Evolutionary conservation across 2,113 vertebrate genomes (phyloP).

Genomic region (Odocoileus virginianus): DNA sequence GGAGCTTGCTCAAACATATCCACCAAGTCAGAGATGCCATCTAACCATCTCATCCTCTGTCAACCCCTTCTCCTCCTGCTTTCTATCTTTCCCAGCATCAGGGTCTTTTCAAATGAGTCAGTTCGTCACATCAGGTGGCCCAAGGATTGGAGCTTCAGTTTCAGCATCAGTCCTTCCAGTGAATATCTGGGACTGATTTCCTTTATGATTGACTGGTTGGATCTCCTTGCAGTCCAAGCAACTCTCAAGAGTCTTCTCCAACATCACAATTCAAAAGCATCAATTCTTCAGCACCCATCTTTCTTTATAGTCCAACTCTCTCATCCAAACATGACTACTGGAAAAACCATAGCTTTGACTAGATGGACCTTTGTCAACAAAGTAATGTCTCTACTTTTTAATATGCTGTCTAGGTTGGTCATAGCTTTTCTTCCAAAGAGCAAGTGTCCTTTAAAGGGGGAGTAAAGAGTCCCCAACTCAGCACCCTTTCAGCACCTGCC

Average conservation of each 20-base stretch:
- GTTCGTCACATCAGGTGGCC: not conserved
- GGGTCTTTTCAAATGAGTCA: not conserved
- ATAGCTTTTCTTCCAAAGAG: no score
- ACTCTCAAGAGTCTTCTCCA: not conserved
- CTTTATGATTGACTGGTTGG: not conserved
- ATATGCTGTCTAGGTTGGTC: no score
- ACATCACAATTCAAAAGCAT: not conserved
- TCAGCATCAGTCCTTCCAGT: not conserved
- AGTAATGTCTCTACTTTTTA: no score
- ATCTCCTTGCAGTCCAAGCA: not conserved
- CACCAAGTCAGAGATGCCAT: not conserved
- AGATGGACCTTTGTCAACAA: no score
- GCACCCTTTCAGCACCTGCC: fast-evolving
- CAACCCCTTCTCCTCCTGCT: not conserved
- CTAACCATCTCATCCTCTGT: not conserved
- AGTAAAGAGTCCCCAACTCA: not conserved
- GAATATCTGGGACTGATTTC: not conserved
- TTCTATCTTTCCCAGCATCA: not conserved
- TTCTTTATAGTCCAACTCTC: not conserved
- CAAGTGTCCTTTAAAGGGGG: no score
- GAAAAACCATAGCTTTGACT: no score
- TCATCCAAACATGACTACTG: not conserved
- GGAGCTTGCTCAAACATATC: not conserved
- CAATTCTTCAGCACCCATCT: not conserved
- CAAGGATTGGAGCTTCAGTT: not conserved